These are phyloP conservation scores for Clangula hyemalis DNA, from an alignment of 2,797 vertebrate species.

Conservation along the genomic window DNA sequence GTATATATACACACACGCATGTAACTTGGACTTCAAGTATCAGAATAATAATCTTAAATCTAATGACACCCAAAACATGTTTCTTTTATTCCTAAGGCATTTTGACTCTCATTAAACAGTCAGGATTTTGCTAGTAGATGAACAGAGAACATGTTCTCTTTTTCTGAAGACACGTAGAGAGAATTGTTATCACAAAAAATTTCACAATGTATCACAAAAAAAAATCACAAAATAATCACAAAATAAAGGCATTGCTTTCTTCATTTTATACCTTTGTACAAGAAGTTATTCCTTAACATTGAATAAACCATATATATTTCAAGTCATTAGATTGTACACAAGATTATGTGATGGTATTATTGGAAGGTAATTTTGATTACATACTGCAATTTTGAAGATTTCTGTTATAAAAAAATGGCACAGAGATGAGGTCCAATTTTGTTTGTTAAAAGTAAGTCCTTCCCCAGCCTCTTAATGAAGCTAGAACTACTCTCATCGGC, in stretches of 20 bases:
- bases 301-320: background rate
- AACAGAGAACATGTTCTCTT: background rate
- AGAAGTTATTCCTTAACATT: background rate
- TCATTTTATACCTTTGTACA: background rate
- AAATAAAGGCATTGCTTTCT: background rate
- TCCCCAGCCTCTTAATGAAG: background rate
- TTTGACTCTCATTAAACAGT: background rate
- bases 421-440: background rate
- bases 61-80: fast-evolving
- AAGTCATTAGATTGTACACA: background rate
- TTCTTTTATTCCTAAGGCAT: background rate
- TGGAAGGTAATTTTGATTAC: background rate
- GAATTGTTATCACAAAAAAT: background rate
- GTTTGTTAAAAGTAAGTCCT: background rate
- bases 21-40: background rate
- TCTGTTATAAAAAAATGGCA: background rate
- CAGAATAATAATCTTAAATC: background rate
- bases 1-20: fast-evolving
- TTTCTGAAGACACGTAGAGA: background rate
- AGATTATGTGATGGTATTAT: background rate
- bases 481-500: background rate
- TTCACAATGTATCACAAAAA: too few species aligned
- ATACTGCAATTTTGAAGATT: background rate
- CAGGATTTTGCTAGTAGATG: background rate
- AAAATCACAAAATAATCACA: too few species aligned